Evolutionary conservation across 2,797 vertebrate genomes (phyloP), one percentile per base, ranked within the genome.

Genomic region (Cyprinella venusta): DNA sequence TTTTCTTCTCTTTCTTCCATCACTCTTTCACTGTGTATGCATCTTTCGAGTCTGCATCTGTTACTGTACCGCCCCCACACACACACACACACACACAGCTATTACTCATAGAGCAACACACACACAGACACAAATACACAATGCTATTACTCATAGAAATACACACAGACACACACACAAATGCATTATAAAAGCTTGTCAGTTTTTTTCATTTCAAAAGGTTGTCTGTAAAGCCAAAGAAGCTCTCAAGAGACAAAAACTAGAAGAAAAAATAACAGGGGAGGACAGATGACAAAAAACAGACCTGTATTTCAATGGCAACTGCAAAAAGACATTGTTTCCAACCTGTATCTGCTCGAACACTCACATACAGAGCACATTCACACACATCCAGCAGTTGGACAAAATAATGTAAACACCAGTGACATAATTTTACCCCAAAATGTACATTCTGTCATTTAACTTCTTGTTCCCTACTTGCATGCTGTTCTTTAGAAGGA

Each of bases 141-240:
- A 71, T 1, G 45, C 70, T 79, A 85, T 84, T 82, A 83, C 83
- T 80, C 80, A 87, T 30, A 69, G 50, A 74, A 81, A 76, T 36
- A 48, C 80, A 69, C 42, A 36, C 67, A 67, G 36, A 82, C 72
- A 76, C 42, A 36, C 67, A 67, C 45, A 82, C 72, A 76, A 76
- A 76, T 68, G 72, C 64, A 76, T 67, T 82, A 68, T 36, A 67
- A 67, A 52, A 82, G 24, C 61, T 67, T 75, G 72, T 81, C 59
- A 52, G 59, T 52, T 81, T 82, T 82, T 82, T 82, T n/a, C 4
- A 68, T 76, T 76, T 82, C 63, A 56, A 76, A 76, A 76, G 72
- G 81, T 76, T 56, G 63, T 76, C 48, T 82, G 81, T 21, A 56
- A 68, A 69, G 72, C 72, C 81, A 76, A 76, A 56, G 72, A 76